phyloP scores from a whole-genome alignment of 1,140 invertebrate species.

The Musca domestica region DNA sequence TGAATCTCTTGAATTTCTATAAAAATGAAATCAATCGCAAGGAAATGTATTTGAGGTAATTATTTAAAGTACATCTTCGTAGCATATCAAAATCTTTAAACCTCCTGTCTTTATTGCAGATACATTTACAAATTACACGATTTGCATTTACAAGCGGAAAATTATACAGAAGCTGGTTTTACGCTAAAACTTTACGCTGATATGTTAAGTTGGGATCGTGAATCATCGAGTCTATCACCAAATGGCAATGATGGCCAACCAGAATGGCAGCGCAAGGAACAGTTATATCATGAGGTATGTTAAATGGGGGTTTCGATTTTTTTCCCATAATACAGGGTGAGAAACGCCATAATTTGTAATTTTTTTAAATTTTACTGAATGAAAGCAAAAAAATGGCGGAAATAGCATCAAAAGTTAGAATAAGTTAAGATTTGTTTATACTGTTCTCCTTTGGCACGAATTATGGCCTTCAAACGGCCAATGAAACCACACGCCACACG shows the following conservation, averaged over 20 bases:
- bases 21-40: slow-evolving; percentile 93
- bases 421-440: too few relatives aligned
- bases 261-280: slow-evolving; percentile 92
- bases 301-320: too few relatives aligned
- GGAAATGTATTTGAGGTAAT: slow-evolving; percentile 86
- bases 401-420: too few relatives aligned
- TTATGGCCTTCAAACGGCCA: too few relatives aligned
- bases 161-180: slow-evolving; percentile 94
- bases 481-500: too few relatives aligned
- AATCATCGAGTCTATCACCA: slow-evolving; percentile 58
- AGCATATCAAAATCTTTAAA: background rate
- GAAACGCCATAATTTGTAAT: too few relatives aligned
- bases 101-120: slow-evolving; percentile 28
- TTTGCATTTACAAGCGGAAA: slow-evolving; percentile 88
- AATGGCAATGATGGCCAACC: slow-evolving; percentile 61
- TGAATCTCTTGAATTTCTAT: slow-evolving; percentile 96
- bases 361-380: too few relatives aligned
- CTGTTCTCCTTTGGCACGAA: too few relatives aligned
- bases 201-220: slow-evolving; percentile 82
- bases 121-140: slow-evolving; percentile 97
- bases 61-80: background rate
- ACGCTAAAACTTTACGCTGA: slow-evolving; percentile 92
- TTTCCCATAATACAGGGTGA: too few relatives aligned
- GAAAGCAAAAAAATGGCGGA: too few relatives aligned
- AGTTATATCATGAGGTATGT: slow-evolving; percentile 76